These are phyloP conservation scores for Caenorhabditis imperialis DNA, from an alignment of 2,888 invertebrate genomes.

Conservation along the genomic window DNA sequence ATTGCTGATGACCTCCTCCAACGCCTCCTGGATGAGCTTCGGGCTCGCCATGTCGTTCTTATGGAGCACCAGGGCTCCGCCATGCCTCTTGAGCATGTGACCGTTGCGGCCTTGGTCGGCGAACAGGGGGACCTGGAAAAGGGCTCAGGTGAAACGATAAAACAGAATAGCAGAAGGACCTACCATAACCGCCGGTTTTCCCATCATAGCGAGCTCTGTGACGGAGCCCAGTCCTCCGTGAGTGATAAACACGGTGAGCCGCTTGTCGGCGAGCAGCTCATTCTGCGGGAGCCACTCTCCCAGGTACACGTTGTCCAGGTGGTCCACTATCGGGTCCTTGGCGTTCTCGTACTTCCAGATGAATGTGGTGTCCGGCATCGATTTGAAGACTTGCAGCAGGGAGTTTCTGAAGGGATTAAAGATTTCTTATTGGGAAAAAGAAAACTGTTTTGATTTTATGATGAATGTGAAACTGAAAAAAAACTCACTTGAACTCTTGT, in stretches of 20 bases:
- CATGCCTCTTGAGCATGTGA: slow-evolving; percentile 41
- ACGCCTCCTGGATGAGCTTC: slow-evolving; percentile 19
- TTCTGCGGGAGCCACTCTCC: slow-evolving; percentile 48
- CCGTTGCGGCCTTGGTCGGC: slow-evolving; percentile 66
- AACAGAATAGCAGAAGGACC: not conserved
- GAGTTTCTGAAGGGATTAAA: slow-evolving; percentile 34
- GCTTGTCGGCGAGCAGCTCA: slow-evolving; percentile 46
- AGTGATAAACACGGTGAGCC: slow-evolving; percentile 59
- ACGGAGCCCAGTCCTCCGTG: slow-evolving; percentile 57
- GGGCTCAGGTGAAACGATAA: too few relatives aligned
- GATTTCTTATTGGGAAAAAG: too few relatives aligned
- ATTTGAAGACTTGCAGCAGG: slow-evolving; percentile 30
- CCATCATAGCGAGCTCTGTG: slow-evolving; percentile 55
- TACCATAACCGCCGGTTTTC: slow-evolving; percentile 53
- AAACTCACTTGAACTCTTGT: slow-evolving; percentile 32
- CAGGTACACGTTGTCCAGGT: slow-evolving; percentile 56
- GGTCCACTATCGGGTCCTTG: slow-evolving; percentile 19
- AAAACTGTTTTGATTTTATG: too few relatives aligned
- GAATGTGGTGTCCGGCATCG: slow-evolving; percentile 56
- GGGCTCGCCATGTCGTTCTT: slow-evolving; percentile 51
- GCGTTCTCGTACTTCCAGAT: slow-evolving; percentile 67
- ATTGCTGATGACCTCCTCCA: slow-evolving; percentile 55
- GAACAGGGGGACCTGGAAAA: slow-evolving; percentile 58
- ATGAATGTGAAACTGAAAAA: slow-evolving; percentile 24
- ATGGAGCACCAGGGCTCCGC: slow-evolving; percentile 44